Evolutionary conservation across 2,113 vertebrate species (phyloP).

Genomic region (Phrynocephalus versicolor): DNA sequence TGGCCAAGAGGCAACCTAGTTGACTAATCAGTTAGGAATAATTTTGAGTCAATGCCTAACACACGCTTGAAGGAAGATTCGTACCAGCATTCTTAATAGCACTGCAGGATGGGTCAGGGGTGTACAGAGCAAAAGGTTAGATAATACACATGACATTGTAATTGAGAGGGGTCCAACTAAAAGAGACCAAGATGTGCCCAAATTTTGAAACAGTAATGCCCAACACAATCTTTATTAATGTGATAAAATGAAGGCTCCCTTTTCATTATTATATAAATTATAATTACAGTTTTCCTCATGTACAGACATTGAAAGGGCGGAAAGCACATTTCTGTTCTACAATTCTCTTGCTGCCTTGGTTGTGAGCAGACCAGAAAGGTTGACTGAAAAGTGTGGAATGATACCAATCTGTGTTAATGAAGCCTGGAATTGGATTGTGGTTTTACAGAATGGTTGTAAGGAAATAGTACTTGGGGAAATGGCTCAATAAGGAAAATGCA

Average conservation of each 20-base stretch:
- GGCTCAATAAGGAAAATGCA: background rate
- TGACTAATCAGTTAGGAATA: conserved; percentile 19
- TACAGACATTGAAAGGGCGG: background rate
- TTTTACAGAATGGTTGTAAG: background rate
- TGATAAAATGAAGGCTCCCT: background rate
- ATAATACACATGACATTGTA: background rate
- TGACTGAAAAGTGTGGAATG: background rate
- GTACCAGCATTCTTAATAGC: background rate
- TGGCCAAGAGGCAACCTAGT: background rate
- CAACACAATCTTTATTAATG: background rate
- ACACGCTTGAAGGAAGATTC: background rate
- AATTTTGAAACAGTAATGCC: background rate
- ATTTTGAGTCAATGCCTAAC: conserved; percentile 9
- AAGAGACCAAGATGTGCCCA: background rate
- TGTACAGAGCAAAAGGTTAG: background rate
- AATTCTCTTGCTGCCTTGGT: background rate
- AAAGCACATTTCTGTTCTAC: background rate
- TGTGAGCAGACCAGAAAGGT: background rate
- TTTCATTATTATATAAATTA: background rate
- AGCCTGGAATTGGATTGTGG: background rate
- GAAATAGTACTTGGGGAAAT: background rate
- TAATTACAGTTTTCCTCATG: background rate
- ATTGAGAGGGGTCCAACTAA: background rate
- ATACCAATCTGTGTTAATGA: background rate
- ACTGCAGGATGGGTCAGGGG: background rate